phyloP scores from a whole-genome alignment of 2,113 vertebrate species.

The Lutjanus erythropterus region DNA sequence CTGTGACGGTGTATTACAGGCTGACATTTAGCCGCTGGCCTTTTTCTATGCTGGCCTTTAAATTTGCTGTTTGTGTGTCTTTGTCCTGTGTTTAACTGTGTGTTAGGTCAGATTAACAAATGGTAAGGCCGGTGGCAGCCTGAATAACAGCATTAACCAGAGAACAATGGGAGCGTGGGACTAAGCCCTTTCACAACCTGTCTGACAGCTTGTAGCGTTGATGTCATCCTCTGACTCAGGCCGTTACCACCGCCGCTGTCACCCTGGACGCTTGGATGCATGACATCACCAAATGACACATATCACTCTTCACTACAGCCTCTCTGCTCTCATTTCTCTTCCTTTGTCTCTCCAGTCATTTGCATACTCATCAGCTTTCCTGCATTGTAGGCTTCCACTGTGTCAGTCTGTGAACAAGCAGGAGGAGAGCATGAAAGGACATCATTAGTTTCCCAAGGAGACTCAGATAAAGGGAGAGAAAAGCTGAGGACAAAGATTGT shows the following conservation, averaged over 20 bases:
- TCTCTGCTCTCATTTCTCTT: slow-evolving; percentile 29
- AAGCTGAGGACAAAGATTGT: slow-evolving; percentile 10
- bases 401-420: slow-evolving; percentile 49
- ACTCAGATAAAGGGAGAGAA: slow-evolving; percentile 40
- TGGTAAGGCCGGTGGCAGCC: slow-evolving; percentile 71
- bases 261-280: slow-evolving; percentile 75
- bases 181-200: slow-evolving; percentile 86
- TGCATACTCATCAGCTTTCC: slow-evolving; percentile 78
- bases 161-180: slow-evolving; percentile 85
- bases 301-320: slow-evolving; percentile 63
- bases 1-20: slow-evolving; percentile 62
- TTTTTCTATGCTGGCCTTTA: slow-evolving; percentile 58
- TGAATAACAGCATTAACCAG: slow-evolving; percentile 88
- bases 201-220: slow-evolving; percentile 83
- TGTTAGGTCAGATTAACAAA: slow-evolving; percentile 86
- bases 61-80: slow-evolving; percentile 79
- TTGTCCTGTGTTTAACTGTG: slow-evolving; percentile 74
- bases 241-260: slow-evolving; percentile 81
- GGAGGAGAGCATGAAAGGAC: slow-evolving; percentile 67
- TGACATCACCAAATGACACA: slow-evolving; percentile 82
- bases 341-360: slow-evolving; percentile 59
- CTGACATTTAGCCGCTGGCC: slow-evolving; percentile 58
- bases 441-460: slow-evolving; percentile 75
- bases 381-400: slow-evolving; percentile 60
- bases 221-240: slow-evolving; percentile 89